Evolutionary conservation across 2,888 invertebrate genomes (phyloP).

Genomic region (Helobdella robusta): DNA sequence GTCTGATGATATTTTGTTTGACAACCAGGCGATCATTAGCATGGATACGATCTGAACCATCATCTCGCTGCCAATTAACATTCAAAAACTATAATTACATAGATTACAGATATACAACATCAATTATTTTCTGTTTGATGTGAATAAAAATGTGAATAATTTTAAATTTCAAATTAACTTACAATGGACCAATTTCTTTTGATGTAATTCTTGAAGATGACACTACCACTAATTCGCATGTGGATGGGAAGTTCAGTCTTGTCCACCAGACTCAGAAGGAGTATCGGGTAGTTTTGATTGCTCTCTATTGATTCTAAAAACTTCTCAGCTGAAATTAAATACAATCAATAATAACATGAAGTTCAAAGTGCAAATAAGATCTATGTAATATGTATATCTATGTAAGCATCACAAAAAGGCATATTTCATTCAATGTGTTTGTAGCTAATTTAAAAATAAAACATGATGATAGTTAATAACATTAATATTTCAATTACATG

Average conservation of each 20-base stretch:
- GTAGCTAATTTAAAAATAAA: too few relatives aligned
- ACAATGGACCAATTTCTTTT: conserved; percentile 76
- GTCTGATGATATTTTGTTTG: conserved; percentile 73
- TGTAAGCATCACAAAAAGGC: too few relatives aligned
- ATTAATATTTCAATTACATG: too few relatives aligned
- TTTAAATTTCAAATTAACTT: conserved; percentile 26
- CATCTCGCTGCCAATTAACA: conserved; percentile 56
- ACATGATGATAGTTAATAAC: too few relatives aligned
- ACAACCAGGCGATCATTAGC: conserved; percentile 67
- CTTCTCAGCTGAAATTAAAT: conserved; percentile 73
- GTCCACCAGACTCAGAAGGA: conserved; percentile 75
- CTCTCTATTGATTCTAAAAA: conserved; percentile 79
- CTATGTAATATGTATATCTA: too few relatives aligned
- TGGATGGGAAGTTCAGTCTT: conserved; percentile 64
- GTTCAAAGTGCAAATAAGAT: too few relatives aligned
- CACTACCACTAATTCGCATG: conserved; percentile 77
- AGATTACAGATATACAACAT: background rate
- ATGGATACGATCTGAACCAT: conserved; percentile 69
- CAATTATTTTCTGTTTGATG: background rate
- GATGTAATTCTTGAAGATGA: conserved; percentile 91
- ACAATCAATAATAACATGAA: too few relatives aligned
- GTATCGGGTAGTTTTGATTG: conserved; percentile 78
- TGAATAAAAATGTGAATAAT: background rate
- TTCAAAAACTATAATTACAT: background rate
- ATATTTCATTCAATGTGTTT: too few relatives aligned